Evolutionary conservation across 2,113 vertebrate species (phyloP).

Genomic region (Euleptes europaea): DNA sequence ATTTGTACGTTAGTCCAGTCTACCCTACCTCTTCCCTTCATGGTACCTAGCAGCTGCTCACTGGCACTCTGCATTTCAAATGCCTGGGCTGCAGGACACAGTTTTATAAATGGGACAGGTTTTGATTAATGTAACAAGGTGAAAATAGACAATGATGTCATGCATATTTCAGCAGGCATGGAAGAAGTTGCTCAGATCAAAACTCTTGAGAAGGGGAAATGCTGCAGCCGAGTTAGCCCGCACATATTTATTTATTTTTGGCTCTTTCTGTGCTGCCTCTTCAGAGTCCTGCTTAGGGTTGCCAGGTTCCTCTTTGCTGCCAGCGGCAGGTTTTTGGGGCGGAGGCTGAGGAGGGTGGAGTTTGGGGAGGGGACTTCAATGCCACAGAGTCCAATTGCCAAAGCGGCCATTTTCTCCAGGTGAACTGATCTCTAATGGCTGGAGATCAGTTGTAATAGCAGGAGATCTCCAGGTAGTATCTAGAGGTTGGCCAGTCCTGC

Average conservation of each 20-base stretch:
- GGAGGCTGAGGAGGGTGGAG: no score
- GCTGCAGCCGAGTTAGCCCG: slow-evolving; percentile 28
- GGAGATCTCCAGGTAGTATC: no score
- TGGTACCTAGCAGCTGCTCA: slow-evolving; percentile 70
- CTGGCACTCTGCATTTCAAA: slow-evolving; percentile 75
- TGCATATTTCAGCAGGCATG: slow-evolving; percentile 69
- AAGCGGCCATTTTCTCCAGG: no score
- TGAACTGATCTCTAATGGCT: no score
- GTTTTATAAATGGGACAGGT: slow-evolving; percentile 75
- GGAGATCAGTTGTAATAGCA: no score
- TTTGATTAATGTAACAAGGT: slow-evolving; percentile 79
- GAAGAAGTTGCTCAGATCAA: slow-evolving; percentile 36
- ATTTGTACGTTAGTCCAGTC: slow-evolving; percentile 73
- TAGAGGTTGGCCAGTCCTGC: no score
- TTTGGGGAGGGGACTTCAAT: no score
- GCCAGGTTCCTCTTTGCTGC: no score
- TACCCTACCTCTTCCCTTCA: slow-evolving; percentile 68
- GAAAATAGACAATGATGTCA: slow-evolving; percentile 79
- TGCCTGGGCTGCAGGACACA: slow-evolving; percentile 72
- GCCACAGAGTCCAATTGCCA: no score
- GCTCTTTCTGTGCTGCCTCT: no score
- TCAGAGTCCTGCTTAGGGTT: no score
- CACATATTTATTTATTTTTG: slow-evolving; percentile 29
- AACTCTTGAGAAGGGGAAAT: slow-evolving; percentile 43
- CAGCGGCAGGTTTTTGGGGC: no score